Conservation (phyloP, 2,888 invertebrate species). For the Agrilus cyanescens region DNA sequence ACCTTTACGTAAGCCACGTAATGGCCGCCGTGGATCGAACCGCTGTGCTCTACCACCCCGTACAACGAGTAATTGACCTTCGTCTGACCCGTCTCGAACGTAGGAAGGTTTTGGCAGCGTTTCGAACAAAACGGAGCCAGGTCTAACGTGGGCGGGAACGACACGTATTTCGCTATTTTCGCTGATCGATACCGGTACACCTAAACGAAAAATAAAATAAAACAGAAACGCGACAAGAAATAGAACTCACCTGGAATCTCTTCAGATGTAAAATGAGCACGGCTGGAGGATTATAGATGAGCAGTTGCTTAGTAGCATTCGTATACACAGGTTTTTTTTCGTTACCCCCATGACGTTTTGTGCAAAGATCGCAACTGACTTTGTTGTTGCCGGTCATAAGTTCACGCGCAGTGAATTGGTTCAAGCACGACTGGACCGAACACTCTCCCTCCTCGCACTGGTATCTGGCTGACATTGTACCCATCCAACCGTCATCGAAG, state of each 20-base stretch:
- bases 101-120: constrained; percentile 46
- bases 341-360: constrained; percentile 54
- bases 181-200: constrained; percentile 44
- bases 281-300: constrained; percentile 84
- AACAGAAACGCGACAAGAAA: background rate
- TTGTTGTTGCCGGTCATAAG: constrained; percentile 84
- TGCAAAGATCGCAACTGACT: constrained; percentile 87
- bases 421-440: constrained; percentile 79
- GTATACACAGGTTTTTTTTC: constrained; percentile 66
- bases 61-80: constrained; percentile 75
- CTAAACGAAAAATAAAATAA: constrained; percentile 12
- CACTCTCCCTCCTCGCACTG: constrained; percentile 67
- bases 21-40: constrained; percentile 78
- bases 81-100: constrained; percentile 29
- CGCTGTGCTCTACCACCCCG: constrained; percentile 91
- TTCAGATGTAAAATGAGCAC: constrained; percentile 92
- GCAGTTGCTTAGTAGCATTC: constrained; percentile 71
- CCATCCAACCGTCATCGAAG: constrained; percentile 24
- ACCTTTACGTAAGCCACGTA: constrained; percentile 95
- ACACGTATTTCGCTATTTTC: constrained; percentile 78
- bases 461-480: constrained; percentile 48
- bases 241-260: constrained; percentile 66
- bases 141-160: constrained; percentile 76
- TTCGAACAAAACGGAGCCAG: constrained; percentile 81
- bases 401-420: constrained; percentile 86